Evolutionary conservation across 2,888 invertebrate species (phyloP).

Genomic region (Cremastobaeus sp.): DNA sequence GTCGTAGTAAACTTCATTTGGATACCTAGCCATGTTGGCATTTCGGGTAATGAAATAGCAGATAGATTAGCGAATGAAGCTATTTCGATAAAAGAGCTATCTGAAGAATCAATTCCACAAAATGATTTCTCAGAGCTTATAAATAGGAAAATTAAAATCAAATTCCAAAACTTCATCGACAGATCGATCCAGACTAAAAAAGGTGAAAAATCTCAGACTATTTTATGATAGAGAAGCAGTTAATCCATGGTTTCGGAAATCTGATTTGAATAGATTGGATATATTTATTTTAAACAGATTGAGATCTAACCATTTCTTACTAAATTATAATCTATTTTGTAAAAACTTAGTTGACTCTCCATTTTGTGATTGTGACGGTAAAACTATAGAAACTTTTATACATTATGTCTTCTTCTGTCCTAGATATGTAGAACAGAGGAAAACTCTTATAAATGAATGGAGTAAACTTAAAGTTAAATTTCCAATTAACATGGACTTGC

Average conservation of each 20-base stretch:
- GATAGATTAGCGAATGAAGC: background rate
- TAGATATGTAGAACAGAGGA: background rate
- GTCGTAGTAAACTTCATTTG: background rate
- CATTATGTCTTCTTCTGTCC: background rate
- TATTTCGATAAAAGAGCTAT: no score
- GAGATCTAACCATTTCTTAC: background rate
- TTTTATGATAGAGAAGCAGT: background rate
- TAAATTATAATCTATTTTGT: background rate
- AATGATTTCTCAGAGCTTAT: no score
- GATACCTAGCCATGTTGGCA: conserved; percentile 1
- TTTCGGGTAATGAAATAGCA: conserved; percentile 1
- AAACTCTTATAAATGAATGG: background rate
- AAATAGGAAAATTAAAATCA: no score
- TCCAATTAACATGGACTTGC: no score
- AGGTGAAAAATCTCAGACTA: background rate
- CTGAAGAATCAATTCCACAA: no score
- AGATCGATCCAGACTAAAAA: no score
- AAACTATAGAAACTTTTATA: background rate
- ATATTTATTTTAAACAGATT: background rate
- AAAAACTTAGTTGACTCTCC: background rate
- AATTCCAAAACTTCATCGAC: no score
- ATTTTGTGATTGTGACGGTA: background rate
- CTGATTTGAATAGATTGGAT: background rate
- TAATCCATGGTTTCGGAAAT: background rate
- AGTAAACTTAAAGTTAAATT: no score